phyloP scores from a whole-genome alignment of 1,140 invertebrate genomes.

The Trachymyrmex septentrionalis region DNA sequence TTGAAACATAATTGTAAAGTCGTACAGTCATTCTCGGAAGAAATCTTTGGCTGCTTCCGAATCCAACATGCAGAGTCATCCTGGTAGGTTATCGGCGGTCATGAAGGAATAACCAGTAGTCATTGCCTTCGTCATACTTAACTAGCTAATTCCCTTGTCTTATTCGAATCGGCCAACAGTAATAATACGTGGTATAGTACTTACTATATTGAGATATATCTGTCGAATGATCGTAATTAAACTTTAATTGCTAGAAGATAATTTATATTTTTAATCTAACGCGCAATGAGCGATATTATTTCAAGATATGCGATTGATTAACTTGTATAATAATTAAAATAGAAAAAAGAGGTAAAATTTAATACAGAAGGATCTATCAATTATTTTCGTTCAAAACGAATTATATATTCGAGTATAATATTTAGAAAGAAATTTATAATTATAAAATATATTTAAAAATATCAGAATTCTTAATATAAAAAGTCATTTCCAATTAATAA shows the following conservation, averaged over 20 bases:
- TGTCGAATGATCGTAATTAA: conserved; percentile 17
- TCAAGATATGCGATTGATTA: conserved; percentile 7
- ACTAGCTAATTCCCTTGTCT: conserved; percentile 66
- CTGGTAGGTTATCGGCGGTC: conserved; percentile 67
- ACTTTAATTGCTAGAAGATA: conserved; percentile 19
- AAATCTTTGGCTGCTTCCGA: conserved; percentile 64
- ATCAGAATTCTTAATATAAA: background rate
- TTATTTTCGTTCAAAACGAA: background rate
- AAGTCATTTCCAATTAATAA: background rate
- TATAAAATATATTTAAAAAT: background rate
- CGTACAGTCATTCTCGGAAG: conserved; percentile 67
- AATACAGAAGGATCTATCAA: background rate
- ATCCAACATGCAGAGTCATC: conserved; percentile 67
- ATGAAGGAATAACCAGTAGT: conserved; percentile 75
- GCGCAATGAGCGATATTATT: background rate
- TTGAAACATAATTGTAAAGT: conserved; percentile 33
- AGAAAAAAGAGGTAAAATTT: background rate
- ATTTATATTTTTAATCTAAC: conserved; percentile 2
- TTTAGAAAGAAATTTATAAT: background rate
- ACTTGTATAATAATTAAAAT: background rate
- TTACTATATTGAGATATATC: background rate
- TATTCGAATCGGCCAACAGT: conserved; percentile 11
- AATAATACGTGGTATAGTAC: background rate
- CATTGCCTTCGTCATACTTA: conserved; percentile 74
- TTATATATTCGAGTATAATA: background rate